Evolutionary conservation across 1,140 invertebrate species (phyloP).

Genomic region (Lepidurus couesii): DNA sequence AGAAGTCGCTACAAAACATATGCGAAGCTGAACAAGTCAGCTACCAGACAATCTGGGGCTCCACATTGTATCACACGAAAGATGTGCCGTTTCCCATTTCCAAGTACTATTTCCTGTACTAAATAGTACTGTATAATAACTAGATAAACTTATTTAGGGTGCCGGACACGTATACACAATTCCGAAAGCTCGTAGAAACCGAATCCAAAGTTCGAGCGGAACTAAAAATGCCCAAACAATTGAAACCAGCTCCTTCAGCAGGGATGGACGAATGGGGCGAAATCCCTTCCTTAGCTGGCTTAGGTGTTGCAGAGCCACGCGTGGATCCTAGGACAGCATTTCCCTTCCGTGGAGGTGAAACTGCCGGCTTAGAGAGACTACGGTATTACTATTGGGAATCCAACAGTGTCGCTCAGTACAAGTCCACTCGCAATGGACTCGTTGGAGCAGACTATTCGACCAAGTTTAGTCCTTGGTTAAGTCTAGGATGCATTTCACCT

Average conservation of each 20-base stretch:
- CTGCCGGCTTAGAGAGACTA: conserved; percentile 41
- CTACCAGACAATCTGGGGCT: conserved; percentile 43
- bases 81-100: conserved; percentile 44
- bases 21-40: conserved; percentile 39
- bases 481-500: conserved; percentile 45
- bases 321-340: conserved; percentile 40
- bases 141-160: conserved; percentile 36
- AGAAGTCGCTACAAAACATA: conserved; percentile 39
- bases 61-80: conserved; percentile 44
- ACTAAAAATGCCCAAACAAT: conserved; percentile 39
- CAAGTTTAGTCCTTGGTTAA: conserved; percentile 47
- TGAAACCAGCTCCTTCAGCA: conserved; percentile 40
- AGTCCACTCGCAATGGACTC: neutral
- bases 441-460: conserved; percentile 44
- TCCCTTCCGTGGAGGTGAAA: conserved; percentile 45
- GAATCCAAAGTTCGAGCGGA: conserved; percentile 39
- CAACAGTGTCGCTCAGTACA: conserved; percentile 40
- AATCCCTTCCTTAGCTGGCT: conserved; percentile 40
- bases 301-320: conserved; percentile 36
- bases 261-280: conserved; percentile 40
- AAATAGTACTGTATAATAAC: neutral
- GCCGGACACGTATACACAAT: conserved; percentile 47
- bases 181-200: conserved; percentile 45
- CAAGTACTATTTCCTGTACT: neutral
- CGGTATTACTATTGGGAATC: conserved; percentile 45